Base-by-base conservation (phyloP, 2,888 invertebrate species). In the Alsophila aescularia region DNA sequence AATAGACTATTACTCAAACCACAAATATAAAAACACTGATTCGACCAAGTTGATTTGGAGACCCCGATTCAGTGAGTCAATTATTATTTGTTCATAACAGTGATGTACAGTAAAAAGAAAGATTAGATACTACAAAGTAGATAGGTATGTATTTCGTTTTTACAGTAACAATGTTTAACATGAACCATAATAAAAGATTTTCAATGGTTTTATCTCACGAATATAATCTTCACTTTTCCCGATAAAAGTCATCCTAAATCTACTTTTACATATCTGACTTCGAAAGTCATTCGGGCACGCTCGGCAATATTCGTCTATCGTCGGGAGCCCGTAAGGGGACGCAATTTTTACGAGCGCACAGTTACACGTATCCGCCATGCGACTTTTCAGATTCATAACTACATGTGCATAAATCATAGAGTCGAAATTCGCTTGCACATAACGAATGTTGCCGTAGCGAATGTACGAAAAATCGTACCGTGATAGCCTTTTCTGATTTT, bases 401-500 rank as follows among this genome's bases (percentile, higher is more conserved):
- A 54, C 39, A 31, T 57, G 49, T 60, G 9, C 45, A 36, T 55
- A 40, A 15, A 27, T 21, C 18, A 54, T 71, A 78, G 56, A 64
- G 75, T 69, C 64, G 15, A 56, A 66, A 75, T 77, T 76, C 0
- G 50, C 52, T 55, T 69, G 65, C 24, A 7, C 21, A 48, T 12
- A 21, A 37, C 16, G 50, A 7, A 31, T 54, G 57, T 61, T 59
- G 49, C 58, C 62, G 58, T 55, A 53, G 54, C 51, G 53, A 59
- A 57, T 53, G 65, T 67, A 64, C 65, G 52, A 60, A 70, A 77
- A 86, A 83, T 83, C 73, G 81, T 76, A 79, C 75, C 73, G 73
- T 77, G 81, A 83, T 84, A 79, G 83, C 75, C 76, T 75, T 77
- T 83, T 79, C 77, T 73, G 73, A 75, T 81, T 83, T 83, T 81